Base-by-base conservation (phyloP, 2,113 vertebrate species). In the Thalassarche chlororhynchos region DNA sequence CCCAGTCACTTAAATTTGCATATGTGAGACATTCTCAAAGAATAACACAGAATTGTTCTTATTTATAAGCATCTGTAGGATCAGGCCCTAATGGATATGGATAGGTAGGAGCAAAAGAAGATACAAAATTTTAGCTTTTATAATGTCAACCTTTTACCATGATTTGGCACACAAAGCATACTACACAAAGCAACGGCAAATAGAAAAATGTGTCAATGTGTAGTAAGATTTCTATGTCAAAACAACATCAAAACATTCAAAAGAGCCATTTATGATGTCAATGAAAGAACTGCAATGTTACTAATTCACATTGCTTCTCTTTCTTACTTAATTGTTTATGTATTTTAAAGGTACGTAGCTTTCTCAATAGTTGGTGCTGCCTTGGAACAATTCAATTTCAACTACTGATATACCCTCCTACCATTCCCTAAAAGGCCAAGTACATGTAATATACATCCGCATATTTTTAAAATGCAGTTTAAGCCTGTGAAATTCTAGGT, bases 171-270 rank as follows among this genome's bases (percentile, higher is more conserved):
- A 94, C 51, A 92, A 89, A 92, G 88, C 68, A 68, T 84, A 89
- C 84, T 68, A 49, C 5, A 5, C n/a, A 84, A 94, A 94, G 71
- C 49, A 90, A 95, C 44, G 3, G 44, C 80, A 95, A 87, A 92
- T 61, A 97, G 47, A 81, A 97, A 94, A 96, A 87, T 84, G 29
- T 91, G 92, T 84, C 92, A 91, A 92, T 36, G n/a, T 88, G 55
- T 87, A 86, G 55, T 79, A 91, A 87, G 86, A 93, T 89, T 95
- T 79, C 69, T 79, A 26, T 94, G 92, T 96, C 94, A 95, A 96
- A 96, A 95, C 86, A 97, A 72, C 84, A 95, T 91, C 86, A 92
- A 91, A 97, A 92, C 61, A 92, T 93, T 95, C 77, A 96, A 90
- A 96, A 32, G 40, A 95, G 18, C 31, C 69, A 84, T 91, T 97